A percentile compares a stretch with the other conserved stretches of the same genome.
These are phyloP conservation scores for Carlito syrichta DNA, from an alignment of 2,113 vertebrate genomes.

Conservation along the genomic window DNA sequence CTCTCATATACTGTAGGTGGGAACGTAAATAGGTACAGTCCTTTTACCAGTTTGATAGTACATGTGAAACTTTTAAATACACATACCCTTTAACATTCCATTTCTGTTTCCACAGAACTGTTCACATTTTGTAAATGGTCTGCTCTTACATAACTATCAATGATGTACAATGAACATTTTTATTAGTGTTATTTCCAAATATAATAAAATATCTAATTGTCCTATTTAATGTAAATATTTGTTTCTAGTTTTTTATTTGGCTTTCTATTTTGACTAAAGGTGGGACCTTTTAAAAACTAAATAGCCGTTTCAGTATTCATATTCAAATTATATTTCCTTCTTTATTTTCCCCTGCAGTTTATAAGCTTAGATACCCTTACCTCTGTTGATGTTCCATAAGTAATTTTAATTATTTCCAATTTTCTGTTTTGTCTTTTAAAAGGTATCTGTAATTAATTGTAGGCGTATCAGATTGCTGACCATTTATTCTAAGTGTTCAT, in stretches of 20 bases:
- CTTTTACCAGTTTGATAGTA: background rate
- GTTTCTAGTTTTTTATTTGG: conserved; percentile 20
- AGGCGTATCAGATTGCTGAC: background rate
- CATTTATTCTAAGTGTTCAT: background rate
- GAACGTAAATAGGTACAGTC: background rate
- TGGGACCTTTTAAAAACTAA: conserved; percentile 40
- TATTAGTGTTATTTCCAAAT: conserved; percentile 13
- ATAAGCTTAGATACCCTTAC: background rate
- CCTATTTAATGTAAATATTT: background rate
- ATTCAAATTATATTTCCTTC: conserved; percentile 45
- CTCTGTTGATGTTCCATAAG: conserved; percentile 22
- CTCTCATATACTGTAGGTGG: background rate
- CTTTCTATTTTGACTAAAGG: conserved; percentile 28
- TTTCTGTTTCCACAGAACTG: conserved; percentile 13
- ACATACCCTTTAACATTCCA: background rate
- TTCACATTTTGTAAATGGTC: background rate
- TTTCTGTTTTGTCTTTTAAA: background rate
- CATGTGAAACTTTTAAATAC: background rate
- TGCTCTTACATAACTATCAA: background rate
- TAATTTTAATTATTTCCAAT: conserved; percentile 32
- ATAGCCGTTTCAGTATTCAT: background rate
- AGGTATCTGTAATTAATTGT: background rate
- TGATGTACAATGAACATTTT: background rate
- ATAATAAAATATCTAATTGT: background rate
- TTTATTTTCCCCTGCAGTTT: conserved; percentile 1